These are phyloP conservation scores for Pelusios castaneus DNA, from an alignment of 2,113 vertebrate genomes.

Conservation along the genomic window DNA sequence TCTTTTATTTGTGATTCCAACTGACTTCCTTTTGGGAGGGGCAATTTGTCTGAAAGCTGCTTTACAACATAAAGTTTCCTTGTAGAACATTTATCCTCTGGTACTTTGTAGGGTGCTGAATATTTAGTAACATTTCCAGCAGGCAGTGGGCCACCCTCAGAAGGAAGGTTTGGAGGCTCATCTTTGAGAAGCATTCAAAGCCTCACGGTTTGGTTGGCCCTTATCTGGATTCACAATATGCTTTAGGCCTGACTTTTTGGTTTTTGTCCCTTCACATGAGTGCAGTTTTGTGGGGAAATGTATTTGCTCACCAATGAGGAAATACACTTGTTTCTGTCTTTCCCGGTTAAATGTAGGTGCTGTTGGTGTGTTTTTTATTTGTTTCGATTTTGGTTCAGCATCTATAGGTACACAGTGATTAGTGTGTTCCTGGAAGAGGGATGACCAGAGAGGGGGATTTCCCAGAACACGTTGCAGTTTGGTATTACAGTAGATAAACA, in stretches of 20 bases:
- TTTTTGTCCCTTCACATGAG: neutral
- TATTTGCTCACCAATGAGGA: neutral
- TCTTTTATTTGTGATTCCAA: neutral
- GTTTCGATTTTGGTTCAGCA: neutral
- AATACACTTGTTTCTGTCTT: neutral
- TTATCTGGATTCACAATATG: neutral
- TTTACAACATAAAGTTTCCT: neutral
- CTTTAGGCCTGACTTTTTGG: neutral
- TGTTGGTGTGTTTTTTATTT: neutral
- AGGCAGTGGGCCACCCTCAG: neutral
- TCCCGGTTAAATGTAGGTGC: neutral
- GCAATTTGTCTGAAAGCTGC: neutral
- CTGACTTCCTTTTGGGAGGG: neutral
- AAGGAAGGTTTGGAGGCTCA: neutral
- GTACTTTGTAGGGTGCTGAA: neutral
- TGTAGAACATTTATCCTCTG: neutral
- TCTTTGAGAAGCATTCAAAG: neutral
- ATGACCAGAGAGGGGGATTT: neutral
- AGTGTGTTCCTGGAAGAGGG: neutral
- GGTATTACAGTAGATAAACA: slow-evolving; percentile 5
- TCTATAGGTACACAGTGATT: neutral
- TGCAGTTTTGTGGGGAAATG: neutral
- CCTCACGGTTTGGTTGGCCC: neutral
- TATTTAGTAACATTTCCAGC: neutral
- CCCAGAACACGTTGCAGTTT: slow-evolving; percentile 30